Conservation (phyloP, 2,888 invertebrate species). For the Acrobasis consociella region DNA sequence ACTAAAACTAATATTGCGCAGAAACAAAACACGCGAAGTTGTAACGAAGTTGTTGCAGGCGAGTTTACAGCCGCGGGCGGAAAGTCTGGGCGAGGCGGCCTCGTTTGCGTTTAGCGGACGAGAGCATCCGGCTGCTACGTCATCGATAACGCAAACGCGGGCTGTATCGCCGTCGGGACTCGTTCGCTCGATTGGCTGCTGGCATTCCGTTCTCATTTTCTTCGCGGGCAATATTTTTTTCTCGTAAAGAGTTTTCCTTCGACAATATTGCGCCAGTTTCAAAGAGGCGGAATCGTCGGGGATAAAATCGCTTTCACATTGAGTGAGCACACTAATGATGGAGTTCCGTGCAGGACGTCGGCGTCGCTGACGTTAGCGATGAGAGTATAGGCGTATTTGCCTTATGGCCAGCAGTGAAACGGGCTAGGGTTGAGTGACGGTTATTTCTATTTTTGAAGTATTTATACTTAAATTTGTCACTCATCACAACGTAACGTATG, state of each 20-base stretch:
- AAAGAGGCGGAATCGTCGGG: slow-evolving; percentile 69
- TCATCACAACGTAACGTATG: no score
- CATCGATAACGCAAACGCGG: slow-evolving; percentile 69
- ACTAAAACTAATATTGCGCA: slow-evolving; percentile 80
- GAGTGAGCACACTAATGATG: slow-evolving; percentile 82
- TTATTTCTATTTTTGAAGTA: no score
- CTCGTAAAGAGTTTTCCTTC: slow-evolving; percentile 76
- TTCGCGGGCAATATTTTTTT: slow-evolving; percentile 70
- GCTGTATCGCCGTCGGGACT: slow-evolving; percentile 68
- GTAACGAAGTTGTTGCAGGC: slow-evolving; percentile 78
- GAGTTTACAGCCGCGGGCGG: slow-evolving; percentile 72
- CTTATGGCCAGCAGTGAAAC: no score
- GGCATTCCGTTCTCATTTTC: slow-evolving; percentile 74
- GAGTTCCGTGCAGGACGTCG: slow-evolving; percentile 71
- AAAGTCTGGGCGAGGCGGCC: slow-evolving; percentile 30
- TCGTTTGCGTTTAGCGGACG: slow-evolving; percentile 56
- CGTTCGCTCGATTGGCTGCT: slow-evolving; percentile 73
- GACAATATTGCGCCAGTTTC: slow-evolving; percentile 80
- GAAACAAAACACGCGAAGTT: slow-evolving; percentile 76
- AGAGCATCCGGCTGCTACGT: slow-evolving; percentile 51
- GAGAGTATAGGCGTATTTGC: neutral
- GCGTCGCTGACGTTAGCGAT: slow-evolving; percentile 29
- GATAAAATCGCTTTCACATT: slow-evolving; percentile 79
- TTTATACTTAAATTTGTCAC: no score
- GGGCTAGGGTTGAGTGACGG: no score